Conservation (phyloP, 2,797 vertebrate species). For the Adelosebastes latens region DNA sequence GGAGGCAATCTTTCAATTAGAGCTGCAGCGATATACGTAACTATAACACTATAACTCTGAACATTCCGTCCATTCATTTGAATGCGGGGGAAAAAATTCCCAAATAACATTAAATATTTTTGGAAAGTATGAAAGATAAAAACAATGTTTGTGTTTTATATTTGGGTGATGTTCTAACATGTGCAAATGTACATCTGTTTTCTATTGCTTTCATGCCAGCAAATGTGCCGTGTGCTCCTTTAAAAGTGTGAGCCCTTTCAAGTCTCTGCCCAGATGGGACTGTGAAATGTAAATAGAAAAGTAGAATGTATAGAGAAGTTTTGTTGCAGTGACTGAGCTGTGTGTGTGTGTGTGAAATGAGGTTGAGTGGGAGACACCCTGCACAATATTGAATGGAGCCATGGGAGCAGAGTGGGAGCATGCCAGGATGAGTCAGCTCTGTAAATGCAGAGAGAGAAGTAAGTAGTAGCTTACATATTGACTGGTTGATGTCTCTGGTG, state of each 20-base stretch:
- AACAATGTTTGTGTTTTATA: neutral
- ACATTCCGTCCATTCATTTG: neutral
- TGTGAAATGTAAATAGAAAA: constrained; percentile 38
- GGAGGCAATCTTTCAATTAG: neutral
- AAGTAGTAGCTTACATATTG: constrained; percentile 56
- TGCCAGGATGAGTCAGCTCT: constrained; percentile 58
- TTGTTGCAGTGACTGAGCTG: constrained; percentile 28
- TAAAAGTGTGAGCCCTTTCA: constrained; percentile 3
- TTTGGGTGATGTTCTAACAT: neutral
- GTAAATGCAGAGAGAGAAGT: constrained; percentile 39
- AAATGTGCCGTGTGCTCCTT: constrained; percentile 14
- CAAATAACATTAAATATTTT: neutral
- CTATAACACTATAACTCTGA: too few relatives aligned
- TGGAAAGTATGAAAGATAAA: neutral
- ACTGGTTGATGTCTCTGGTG: constrained; percentile 43
- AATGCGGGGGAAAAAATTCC: neutral
- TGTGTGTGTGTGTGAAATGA: constrained; percentile 42
- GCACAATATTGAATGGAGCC: constrained; percentile 58
- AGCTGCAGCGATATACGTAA: too few relatives aligned
- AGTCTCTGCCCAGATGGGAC: constrained; percentile 4
- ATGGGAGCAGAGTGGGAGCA: constrained; percentile 45
- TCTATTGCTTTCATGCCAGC: constrained; percentile 1
- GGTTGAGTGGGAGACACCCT: constrained; percentile 48
- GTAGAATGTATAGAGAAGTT: constrained; percentile 16
- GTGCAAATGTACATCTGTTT: constrained; percentile 8